Conservation (phyloP, 2,888 invertebrate genomes). For the Amiota minor region DNA sequence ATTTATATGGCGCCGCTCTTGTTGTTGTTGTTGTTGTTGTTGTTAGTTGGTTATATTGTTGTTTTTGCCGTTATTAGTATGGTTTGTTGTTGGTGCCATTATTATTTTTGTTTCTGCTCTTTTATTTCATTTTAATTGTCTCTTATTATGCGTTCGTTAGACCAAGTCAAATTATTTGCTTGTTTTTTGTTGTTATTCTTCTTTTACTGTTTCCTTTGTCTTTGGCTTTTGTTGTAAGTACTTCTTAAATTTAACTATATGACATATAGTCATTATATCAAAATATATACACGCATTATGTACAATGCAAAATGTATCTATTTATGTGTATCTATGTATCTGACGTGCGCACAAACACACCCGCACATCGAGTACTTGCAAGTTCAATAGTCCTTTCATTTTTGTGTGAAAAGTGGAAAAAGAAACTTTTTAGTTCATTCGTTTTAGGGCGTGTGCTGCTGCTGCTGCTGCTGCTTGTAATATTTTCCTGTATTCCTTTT, state of each 20-base stretch:
- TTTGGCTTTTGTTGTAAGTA: neutral
- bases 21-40: slow-evolving; percentile 36
- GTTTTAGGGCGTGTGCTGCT: slow-evolving; percentile 23
- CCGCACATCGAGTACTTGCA: neutral
- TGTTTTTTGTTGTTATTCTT: neutral
- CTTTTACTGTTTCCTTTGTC: slow-evolving; percentile 6
- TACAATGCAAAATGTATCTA: neutral
- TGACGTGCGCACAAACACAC: neutral
- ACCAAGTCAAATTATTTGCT: slow-evolving; percentile 4
- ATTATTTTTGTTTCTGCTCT: slow-evolving; percentile 55
- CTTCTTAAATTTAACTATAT: slow-evolving; percentile 8
- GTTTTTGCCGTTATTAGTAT: slow-evolving; percentile 28
- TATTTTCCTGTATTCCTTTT: neutral
- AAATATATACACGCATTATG: no score
- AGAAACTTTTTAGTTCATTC: neutral
- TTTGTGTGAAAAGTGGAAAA: no score
- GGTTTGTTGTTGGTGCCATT: slow-evolving; percentile 44
- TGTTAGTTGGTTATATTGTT: slow-evolving; percentile 12
- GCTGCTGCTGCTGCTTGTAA: no score
- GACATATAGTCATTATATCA: neutral
- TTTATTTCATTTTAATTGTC: slow-evolving; percentile 22
- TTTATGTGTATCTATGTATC: slow-evolving; percentile 29
- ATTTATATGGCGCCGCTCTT: slow-evolving; percentile 9
- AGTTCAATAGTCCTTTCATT: no score
- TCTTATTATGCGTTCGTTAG: slow-evolving; percentile 16